Evolutionary conservation across 2,113 vertebrate species (phyloP), one percentile per base, ranked within the genome.

Genomic region (Noctilio leporinus): DNA sequence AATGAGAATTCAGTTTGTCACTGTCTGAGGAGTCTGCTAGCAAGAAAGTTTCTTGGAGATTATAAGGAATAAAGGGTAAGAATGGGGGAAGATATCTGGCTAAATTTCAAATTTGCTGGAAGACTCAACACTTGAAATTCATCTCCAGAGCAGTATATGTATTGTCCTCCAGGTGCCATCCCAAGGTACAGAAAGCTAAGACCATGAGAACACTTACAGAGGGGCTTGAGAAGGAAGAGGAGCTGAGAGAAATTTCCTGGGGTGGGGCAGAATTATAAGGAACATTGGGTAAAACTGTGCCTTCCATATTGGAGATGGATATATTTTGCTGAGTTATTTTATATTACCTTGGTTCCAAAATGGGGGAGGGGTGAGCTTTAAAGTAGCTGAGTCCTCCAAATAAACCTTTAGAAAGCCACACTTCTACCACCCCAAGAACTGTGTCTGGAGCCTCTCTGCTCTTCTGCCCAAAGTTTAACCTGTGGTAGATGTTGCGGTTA

Each of bases 1-100:
- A 99, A 99, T 99, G 99, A 99, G 99, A 98, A 98, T 98, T 98
- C 94, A 88, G 98, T 98, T 98, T 98, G 96, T 98, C 97, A 98
- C 98, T 98, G 98, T 98, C 98, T 97, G 96, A 86, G 97, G 77
- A 92, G 94, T 97, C 97, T 98, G 97, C 98, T 97, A 97, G 98
- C 97, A 97, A 97, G 97, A 97, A 98, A 98, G 98, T 98, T 98
- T 98, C 97, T 97, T 96, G 91, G 97, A 97, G 76, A 96, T 84
- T 97, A 98, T 80, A 96, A 96, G 94, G 89, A 97, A 76, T 95
- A 97, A 96, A 85, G 95, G 95, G 91, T 92, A 97, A 95, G 73
- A 70, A 96, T 24, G 72, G 95, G 80, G 90, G 89, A 96, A 97
- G 17, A 95, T 53, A 51, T 64, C 93, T 95, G 96, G 90, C 88